phyloP scores from a whole-genome alignment of 2,113 vertebrate genomes.

The Sula dactylatra region DNA sequence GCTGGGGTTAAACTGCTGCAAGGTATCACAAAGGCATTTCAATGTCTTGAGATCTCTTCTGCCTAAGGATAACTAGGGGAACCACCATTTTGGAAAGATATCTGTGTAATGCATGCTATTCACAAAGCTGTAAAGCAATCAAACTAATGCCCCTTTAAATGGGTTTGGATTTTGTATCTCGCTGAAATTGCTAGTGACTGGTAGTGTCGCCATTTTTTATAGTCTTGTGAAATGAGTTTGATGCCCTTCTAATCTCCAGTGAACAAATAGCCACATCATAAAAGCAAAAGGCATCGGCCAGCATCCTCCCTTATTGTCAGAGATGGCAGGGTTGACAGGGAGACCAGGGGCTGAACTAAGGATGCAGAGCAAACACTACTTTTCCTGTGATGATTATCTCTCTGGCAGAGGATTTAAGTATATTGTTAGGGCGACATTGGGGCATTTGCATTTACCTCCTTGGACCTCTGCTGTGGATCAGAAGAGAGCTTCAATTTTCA shows the following conservation, averaged over 20 bases:
- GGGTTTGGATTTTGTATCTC: background rate
- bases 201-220: background rate
- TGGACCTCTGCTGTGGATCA: background rate
- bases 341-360: background rate
- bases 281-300: background rate
- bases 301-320: background rate
- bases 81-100: background rate
- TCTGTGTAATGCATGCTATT: background rate
- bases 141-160: background rate
- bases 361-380: background rate
- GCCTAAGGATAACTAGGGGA: background rate
- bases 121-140: background rate
- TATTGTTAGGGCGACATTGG: background rate
- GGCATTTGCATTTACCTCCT: background rate
- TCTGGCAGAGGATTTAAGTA: background rate
- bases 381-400: background rate
- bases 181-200: background rate
- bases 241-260: background rate
- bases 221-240: background rate
- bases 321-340: background rate
- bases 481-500: background rate
- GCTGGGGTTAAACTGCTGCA: too few species aligned
- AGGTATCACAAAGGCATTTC: background rate
- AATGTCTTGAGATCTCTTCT: background rate
- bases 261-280: background rate